Base-by-base conservation (phyloP, 2,888 invertebrate species). In the Crioceris asparagi region DNA sequence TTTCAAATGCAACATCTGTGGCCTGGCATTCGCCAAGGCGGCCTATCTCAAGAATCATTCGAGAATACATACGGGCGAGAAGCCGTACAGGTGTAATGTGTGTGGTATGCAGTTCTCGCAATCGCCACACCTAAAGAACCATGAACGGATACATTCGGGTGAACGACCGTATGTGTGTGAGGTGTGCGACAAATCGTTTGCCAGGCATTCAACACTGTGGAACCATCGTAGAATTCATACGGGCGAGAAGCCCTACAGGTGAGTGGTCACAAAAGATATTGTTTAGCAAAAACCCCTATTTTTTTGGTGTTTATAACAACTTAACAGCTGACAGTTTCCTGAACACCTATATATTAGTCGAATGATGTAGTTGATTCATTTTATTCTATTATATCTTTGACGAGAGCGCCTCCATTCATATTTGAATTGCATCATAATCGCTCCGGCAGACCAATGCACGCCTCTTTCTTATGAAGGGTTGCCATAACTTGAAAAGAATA, bases 21-120 rank as follows among this genome's bases (percentile, higher is more conserved):
- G 87, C 11, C 71, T 87, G 57, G 85, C 86, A 23, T 88, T 88
- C 61, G 87, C 87, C 38, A 87, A 87, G 63, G 86, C 86, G 38
- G 87, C 87, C n/a, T 87, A 87, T 67, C 68, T 88, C 48, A 87
- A 88, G 61, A 88, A 88, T 59, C 87, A 88, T 61, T 83, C 84
- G 33, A 73, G 87, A 50, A 87, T 88, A 54, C 87, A 88, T 51
- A 87, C 86, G 1, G 87, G 87, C 32, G 70, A 70, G 46, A 69
- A 69, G 40, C 69, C 69, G 8, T 70, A 62, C 39, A 40, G 65
- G 19, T 88, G 87, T 65, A 79, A 77, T 57, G 85, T 86, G 16
- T 88, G 87, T 60, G 87, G 87, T 31, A 87, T 87, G 87, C 86
- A 86, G 60, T 87, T 88, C 61, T 86, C 86, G 4, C 87, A 88